These are phyloP conservation scores for Cyprinodon brontotheroides DNA, from an alignment of 2,113 vertebrate genomes.

Conservation along the genomic window DNA sequence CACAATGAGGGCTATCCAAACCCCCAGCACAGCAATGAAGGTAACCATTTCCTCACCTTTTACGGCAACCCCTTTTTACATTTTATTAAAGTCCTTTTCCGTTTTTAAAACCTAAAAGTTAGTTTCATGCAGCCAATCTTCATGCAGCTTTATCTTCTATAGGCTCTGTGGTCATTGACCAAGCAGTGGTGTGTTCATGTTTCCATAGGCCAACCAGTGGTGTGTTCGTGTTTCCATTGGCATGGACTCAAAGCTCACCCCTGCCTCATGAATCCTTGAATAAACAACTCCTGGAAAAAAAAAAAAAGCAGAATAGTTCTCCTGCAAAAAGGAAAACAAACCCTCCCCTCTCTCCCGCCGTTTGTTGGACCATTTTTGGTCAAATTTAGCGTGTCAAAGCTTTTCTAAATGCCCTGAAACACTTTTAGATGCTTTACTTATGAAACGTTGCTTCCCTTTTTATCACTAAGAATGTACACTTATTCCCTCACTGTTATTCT, in stretches of 20 bases:
- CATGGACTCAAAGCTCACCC: constrained; percentile 62
- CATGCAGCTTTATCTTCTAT: constrained; percentile 44
- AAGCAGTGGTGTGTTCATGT: constrained; percentile 62
- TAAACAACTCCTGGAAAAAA: constrained; percentile 75
- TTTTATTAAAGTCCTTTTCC: neutral
- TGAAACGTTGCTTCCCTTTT: constrained; percentile 5
- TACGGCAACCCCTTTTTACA: neutral
- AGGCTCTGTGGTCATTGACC: constrained; percentile 73
- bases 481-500: constrained; percentile 13
- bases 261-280: constrained; percentile 74
- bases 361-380: constrained; percentile 60
- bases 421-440: neutral
- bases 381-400: neutral
- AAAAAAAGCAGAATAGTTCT: constrained; percentile 55
- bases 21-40: constrained; percentile 80
- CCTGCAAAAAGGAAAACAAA: constrained; percentile 61
- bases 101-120: neutral
- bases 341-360: constrained; percentile 56
- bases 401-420: neutral
- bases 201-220: constrained; percentile 70
- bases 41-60: constrained; percentile 29
- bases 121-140: constrained; percentile 8
- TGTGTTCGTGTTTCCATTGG: constrained; percentile 77
- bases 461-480: neutral
- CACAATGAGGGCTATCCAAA: constrained; percentile 83